Evolutionary conservation across 2,113 vertebrate species (phyloP).

Genomic region (Condylura cristata): DNA sequence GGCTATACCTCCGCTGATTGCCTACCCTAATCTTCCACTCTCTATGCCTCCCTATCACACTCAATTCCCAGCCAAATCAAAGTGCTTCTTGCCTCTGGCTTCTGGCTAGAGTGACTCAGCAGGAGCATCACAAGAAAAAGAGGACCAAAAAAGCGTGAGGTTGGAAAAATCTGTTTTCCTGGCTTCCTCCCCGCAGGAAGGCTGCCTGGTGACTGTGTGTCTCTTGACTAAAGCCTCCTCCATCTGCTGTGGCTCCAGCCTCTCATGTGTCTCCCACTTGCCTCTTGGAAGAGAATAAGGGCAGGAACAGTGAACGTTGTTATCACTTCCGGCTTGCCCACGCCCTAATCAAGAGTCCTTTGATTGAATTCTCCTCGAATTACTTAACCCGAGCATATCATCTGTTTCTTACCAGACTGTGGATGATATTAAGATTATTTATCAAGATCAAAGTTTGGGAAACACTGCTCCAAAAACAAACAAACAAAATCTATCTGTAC

Average conservation of each 20-base stretch:
- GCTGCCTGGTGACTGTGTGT: background rate
- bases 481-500: background rate
- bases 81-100: background rate
- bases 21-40: fast-evolving
- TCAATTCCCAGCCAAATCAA: background rate
- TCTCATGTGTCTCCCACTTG: background rate
- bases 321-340: background rate
- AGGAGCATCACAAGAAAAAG: background rate
- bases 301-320: background rate
- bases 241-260: background rate
- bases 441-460: conserved; percentile 6
- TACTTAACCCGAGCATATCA: background rate
- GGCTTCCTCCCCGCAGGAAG: background rate
- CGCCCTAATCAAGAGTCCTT: background rate
- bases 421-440: background rate
- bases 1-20: background rate
- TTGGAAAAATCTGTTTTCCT: background rate
- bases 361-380: background rate
- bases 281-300: background rate
- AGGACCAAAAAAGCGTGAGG: background rate
- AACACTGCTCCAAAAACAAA: background rate
- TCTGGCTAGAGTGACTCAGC: background rate
- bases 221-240: background rate
- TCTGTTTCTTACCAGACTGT: background rate
- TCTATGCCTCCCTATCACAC: background rate